phyloP scores from a whole-genome alignment of 2,113 vertebrate species.

The Cervus canadensis region DNA sequence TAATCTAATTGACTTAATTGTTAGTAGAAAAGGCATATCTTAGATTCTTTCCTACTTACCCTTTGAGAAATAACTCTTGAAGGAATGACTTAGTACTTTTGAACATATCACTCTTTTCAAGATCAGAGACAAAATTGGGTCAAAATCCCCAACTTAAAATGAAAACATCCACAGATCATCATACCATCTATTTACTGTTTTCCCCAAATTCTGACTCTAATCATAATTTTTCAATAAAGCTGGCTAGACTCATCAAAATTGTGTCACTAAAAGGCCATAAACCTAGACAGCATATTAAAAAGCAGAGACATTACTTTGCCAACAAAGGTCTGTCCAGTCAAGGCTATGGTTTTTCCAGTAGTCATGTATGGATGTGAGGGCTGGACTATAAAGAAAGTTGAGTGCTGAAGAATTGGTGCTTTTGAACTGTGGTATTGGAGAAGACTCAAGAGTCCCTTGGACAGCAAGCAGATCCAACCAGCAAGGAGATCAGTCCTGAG shows the following conservation, averaged over 20 bases:
- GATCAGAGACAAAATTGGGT: background rate
- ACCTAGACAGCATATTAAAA: background rate
- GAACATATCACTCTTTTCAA: background rate
- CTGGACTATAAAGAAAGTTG: background rate
- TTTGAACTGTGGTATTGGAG: background rate
- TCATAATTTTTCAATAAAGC: background rate
- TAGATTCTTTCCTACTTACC: background rate
- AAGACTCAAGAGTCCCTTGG: background rate
- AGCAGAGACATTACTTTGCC: background rate
- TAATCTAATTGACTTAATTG: background rate
- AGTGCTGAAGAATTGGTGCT: background rate
- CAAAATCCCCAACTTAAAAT: background rate
- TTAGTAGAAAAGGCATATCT: background rate
- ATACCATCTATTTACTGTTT: background rate
- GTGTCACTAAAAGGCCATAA: background rate
- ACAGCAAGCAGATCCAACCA: background rate
- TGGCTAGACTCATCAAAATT: background rate
- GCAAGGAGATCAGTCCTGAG: background rate
- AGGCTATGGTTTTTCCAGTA: background rate
- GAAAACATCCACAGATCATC: background rate
- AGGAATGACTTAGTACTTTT: background rate
- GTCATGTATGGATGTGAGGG: background rate
- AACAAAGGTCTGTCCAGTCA: background rate
- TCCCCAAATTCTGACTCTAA: background rate
- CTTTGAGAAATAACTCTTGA: background rate